Evolutionary conservation across 2,113 vertebrate species (phyloP).

Genomic region (Gallinago media): DNA sequence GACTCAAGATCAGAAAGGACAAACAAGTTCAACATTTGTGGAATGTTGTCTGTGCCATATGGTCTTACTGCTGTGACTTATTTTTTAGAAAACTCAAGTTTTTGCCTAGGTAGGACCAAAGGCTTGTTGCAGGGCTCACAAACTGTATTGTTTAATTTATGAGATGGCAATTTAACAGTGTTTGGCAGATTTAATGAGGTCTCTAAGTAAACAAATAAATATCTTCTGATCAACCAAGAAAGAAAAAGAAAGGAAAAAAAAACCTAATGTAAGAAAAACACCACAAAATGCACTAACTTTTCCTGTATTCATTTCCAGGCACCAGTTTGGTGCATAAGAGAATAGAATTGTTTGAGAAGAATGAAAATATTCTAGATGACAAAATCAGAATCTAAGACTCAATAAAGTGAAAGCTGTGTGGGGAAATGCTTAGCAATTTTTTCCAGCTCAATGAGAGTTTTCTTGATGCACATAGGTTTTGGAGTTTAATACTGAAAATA

Average conservation of each 20-base stretch:
- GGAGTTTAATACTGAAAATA: not conserved
- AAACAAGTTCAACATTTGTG: fast-evolving
- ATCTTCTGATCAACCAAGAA: not conserved
- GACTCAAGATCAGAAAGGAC: not conserved
- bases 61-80: not conserved
- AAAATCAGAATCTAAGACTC: not conserved
- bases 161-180: not conserved
- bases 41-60: not conserved
- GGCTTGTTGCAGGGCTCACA: not conserved
- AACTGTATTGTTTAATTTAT: not conserved
- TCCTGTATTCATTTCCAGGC: not conserved
- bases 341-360: not conserved
- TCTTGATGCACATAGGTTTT: not conserved
- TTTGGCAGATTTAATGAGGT: not conserved
- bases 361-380: not conserved
- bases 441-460: not conserved
- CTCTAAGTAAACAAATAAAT: not conserved
- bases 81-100: not conserved
- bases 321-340: not conserved
- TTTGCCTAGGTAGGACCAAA: not conserved
- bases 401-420: not conserved
- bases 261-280: not conserved
- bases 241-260: too few relatives aligned
- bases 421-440: not conserved
- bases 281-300: not conserved